Evolutionary conservation across 2,888 invertebrate genomes (phyloP), one percentile per base, ranked within the genome.

Genomic region (Thumatha senex): DNA sequence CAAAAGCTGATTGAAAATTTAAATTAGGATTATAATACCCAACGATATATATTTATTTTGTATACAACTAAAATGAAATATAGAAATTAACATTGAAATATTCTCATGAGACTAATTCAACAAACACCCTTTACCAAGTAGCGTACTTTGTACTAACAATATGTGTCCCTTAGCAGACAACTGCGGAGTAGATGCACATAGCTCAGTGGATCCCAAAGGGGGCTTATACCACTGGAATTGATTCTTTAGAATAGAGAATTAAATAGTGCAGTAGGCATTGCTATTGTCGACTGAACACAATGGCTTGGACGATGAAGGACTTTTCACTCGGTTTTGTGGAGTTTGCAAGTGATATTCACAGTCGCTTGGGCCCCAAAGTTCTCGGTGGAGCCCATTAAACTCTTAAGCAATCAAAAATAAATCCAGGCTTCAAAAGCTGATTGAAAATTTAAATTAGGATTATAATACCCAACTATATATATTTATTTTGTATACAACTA

Each of bases 201-300:
- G 64, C 64, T 62, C 67, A 64, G 70, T 58, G 61, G 64, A 65
- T 68, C 80, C 73, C 67, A 58, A 59, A 57, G 68, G 73, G 67
- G 71, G 71, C 73, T 70, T 69, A 70, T 53, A 56, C 58, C 52
- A 61, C 54, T 67, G 46, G 67, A 80, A 80, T 79, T 75, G 77
- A 76, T 76, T 75, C 61, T 61, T 61, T 56, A 64, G 70, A 63
- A 63, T 61, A 72, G 68, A 71, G 71, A 70, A 69, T 74, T 65
- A 63, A 72, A 70, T 60, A 66, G 68, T 70, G 71, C 80, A 70
- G 67, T 54, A 43, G 77, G 61, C 75, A 70, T 42, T 54, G 50
- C 63, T 61, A 76, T 75, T 78, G 78, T 74, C 68, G 61, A 58
- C 48, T 45, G 40, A 50, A 58, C 62, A 76, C 75, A 78, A 78